Evolutionary conservation across 2,113 vertebrate genomes (phyloP).

Genomic region (Alectura lathami): DNA sequence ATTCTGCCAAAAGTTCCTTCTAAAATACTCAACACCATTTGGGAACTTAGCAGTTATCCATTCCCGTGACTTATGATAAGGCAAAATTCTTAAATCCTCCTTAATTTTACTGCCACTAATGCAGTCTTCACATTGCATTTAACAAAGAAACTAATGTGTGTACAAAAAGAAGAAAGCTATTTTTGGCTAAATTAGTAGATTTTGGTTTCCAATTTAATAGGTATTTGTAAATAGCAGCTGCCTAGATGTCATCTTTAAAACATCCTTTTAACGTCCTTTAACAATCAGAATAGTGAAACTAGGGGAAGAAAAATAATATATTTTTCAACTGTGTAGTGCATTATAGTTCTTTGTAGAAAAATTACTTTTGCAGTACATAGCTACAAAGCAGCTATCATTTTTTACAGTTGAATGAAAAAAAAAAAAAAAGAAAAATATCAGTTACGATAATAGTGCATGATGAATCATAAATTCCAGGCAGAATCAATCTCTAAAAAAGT

Average conservation of each 20-base stretch:
- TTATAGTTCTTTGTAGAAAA: not conserved
- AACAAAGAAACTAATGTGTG: not conserved
- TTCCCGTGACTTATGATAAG: not conserved
- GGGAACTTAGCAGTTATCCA: not conserved
- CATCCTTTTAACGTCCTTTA: not conserved
- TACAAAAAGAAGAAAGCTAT: not conserved
- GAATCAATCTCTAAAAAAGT: not conserved
- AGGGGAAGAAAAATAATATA: not conserved
- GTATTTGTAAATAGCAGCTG: not conserved
- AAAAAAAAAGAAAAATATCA: not conserved
- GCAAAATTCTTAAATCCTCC: constrained; percentile 3
- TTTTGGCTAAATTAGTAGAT: not conserved
- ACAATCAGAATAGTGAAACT: not conserved
- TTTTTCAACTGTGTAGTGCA: not conserved
- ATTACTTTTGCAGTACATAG: not conserved
- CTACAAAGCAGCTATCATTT: not conserved
- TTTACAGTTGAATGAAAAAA: not conserved
- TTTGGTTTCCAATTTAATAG: not conserved
- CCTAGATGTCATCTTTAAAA: not conserved
- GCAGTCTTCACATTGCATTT: not conserved
- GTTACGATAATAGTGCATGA: not conserved
- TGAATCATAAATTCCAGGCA: not conserved
- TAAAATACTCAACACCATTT: not conserved
- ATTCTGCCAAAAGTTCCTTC: not conserved
- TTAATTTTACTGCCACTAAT: not conserved